phyloP scores from a whole-genome alignment of 2,888 invertebrate genomes.

The Teinopalpus imperialis region DNA sequence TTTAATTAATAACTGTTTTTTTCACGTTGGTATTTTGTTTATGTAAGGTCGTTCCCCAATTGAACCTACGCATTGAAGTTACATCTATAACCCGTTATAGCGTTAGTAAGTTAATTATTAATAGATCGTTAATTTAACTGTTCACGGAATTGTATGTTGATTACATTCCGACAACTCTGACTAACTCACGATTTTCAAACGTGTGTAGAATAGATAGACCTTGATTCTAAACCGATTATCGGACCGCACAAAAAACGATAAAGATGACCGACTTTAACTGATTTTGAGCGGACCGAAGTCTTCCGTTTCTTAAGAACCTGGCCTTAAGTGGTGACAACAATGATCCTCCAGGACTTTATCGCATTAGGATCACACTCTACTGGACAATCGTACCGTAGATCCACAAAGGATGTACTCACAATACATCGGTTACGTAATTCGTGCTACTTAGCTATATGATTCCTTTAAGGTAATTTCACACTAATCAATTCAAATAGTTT shows the following conservation, averaged over 20 bases:
- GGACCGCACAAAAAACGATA: slow-evolving; percentile 14
- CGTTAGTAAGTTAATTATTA: too few relatives aligned
- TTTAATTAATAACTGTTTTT: too few relatives aligned
- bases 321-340: slow-evolving; percentile 32
- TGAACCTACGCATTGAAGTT: too few relatives aligned
- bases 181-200: too few relatives aligned
- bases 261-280: slow-evolving; percentile 17
- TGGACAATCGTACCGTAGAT: slow-evolving; percentile 29
- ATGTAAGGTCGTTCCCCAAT: too few relatives aligned
- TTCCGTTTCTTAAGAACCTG: slow-evolving; percentile 1
- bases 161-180: too few relatives aligned
- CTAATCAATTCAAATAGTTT: too few relatives aligned
- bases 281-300: slow-evolving; percentile 13
- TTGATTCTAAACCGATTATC: not conserved
- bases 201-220: too few relatives aligned
- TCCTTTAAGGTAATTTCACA: slow-evolving; percentile 10
- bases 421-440: slow-evolving; percentile 38
- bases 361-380: slow-evolving; percentile 52
- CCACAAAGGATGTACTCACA: slow-evolving; percentile 19
- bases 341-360: slow-evolving; percentile 44
- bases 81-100: too few relatives aligned
- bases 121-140: too few relatives aligned
- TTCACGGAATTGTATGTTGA: too few relatives aligned
- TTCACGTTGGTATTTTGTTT: too few relatives aligned
- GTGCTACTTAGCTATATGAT: slow-evolving; percentile 14